Evolutionary conservation across 2,888 invertebrate species (phyloP).

Genomic region (Hemaris fuciformis): DNA sequence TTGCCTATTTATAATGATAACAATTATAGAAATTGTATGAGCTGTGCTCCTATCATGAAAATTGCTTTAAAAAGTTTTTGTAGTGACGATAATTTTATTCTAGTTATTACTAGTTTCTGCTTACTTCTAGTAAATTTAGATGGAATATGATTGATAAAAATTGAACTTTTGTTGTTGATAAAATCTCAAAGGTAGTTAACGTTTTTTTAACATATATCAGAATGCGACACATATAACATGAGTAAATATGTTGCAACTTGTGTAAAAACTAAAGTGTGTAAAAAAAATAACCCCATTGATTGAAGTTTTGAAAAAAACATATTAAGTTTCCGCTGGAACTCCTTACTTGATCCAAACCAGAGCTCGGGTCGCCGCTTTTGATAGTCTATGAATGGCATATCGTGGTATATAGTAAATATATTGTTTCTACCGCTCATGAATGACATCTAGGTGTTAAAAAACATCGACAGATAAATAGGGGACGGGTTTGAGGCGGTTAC

Average conservation of each 20-base stretch:
- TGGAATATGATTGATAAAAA: too few relatives aligned
- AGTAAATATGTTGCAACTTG: too few relatives aligned
- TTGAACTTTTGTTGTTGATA: too few relatives aligned
- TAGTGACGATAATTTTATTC: too few relatives aligned
- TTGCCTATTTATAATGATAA: not conserved
- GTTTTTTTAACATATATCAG: too few relatives aligned
- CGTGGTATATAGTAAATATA: slow-evolving; percentile 2
- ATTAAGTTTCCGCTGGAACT: not conserved
- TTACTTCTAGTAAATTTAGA: too few relatives aligned
- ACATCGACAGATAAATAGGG: not conserved
- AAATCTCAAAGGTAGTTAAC: too few relatives aligned
- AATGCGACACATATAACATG: too few relatives aligned
- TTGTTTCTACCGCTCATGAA: not conserved
- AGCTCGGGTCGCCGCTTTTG: not conserved
- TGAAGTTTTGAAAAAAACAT: not conserved
- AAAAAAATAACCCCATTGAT: not conserved
- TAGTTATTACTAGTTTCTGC: too few relatives aligned
- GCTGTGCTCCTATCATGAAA: not conserved
- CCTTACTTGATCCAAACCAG: not conserved
- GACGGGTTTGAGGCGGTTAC: not conserved
- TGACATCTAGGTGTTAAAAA: not conserved
- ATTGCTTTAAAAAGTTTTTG: too few relatives aligned
- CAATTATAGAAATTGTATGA: not conserved
- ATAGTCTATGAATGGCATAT: not conserved
- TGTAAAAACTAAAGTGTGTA: too few relatives aligned